Base-by-base conservation (phyloP, 2,888 invertebrate species). In the Cistogaster globosa region DNA sequence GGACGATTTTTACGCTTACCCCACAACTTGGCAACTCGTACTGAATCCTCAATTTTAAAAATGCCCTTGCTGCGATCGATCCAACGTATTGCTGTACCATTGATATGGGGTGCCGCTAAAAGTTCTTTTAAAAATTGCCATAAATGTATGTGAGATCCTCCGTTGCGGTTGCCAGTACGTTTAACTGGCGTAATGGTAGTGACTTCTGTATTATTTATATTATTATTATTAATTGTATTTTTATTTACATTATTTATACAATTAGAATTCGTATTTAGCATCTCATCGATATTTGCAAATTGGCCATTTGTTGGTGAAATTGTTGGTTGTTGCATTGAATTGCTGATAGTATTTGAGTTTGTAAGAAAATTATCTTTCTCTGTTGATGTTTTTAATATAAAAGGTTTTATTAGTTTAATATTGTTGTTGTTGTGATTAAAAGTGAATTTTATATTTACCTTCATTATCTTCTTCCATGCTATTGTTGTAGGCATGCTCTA, bases 121-220 rank as follows among this genome's bases (percentile, higher is more conserved):
- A 99, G 95, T 92, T 99, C 99, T 92, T 98, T 98, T 74, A 99
- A 94, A 93, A 99, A 99, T 93, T 99, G 99, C 99, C 99, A 99
- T 63, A 99, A 94, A 92, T 99, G 99, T 88, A 99, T 99, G 93
- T 98, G 98, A 0, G 98, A 97, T 87, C 97, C 96, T 65, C 87
- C 87, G 60, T 78, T 87, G 51, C 87, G 88, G 12, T 75, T 58
- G 51, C 84, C 75, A 75, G 75, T 26, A 76, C 89, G 89, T 71
- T 89, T 90, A 2, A 86, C 60, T 26, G 86, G 51, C 78, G 88
- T 26, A 89, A 89, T 6, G 57, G 45, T 78, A 69, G 36, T 86
- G 22, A 76, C 76, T 65, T 72, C 79, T n/a, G 20, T 83, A 48
- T 42, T 60, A 36, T 5, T 62, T 4, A 8, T 57, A 20, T 57